Evolutionary conservation across 2,888 invertebrate genomes (phyloP), one percentile per base, ranked within the genome.

Genomic region (Athalia rosae): DNA sequence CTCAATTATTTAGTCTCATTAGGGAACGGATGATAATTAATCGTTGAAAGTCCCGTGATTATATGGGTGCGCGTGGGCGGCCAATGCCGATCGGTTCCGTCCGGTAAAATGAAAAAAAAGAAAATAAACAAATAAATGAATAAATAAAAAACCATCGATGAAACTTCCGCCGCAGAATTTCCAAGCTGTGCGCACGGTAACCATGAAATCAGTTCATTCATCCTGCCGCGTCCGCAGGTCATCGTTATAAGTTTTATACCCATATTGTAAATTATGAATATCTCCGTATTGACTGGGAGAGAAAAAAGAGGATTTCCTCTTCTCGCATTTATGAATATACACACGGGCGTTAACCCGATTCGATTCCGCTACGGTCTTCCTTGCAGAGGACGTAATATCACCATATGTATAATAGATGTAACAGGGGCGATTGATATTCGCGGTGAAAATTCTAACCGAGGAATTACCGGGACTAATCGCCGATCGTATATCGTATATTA

Each of bases 1-100:
- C 62, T 74, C 74, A 74, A 74, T 74, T 74, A 74, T 74, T 74
- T 74, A 74, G 74, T 62, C 74, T 74, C 74, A 74, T 74, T 74
- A 74, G 74, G 74, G 74, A 74, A 62, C 74, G 41, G 74, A 74
- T 74, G 74, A 74, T 74, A 74, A 74, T 74, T 74, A 74, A 74
- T 74, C 74, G 74, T 61, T 50, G 62, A 74, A 74, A 74, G 62
- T 74, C 58, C 71, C 71, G 13, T 71, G 71, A 71, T 69, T 74
- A 13, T n/a, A 8, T 13, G 7, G 8, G 13, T n/a, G n/a, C 15
- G 73, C 61, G 74, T 74, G 28, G 74, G 74, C 74, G 74, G 59
- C 4, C 67, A 56, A 41, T 58, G 61, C 74, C 41, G 74, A 74
- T 74, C 74, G 74, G 59, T 74, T 74, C 74, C 74, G 74, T 62